Base-by-base conservation (phyloP, 2,888 invertebrate genomes). In the Tolmerus cingulatus region DNA sequence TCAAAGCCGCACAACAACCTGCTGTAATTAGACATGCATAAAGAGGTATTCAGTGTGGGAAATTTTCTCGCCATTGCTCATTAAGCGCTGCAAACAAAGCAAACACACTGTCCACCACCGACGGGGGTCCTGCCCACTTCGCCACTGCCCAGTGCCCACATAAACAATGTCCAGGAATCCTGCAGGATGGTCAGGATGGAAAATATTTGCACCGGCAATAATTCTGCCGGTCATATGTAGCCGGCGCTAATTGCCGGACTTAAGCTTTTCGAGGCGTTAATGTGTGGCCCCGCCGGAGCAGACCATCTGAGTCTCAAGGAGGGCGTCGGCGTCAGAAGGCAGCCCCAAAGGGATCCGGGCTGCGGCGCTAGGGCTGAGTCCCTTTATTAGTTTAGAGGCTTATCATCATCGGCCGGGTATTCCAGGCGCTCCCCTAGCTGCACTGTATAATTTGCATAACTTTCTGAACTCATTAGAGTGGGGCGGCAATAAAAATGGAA, bases 1-100 rank as follows among this genome's bases (percentile, higher is more conserved):
- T 57, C 82, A 82, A 57, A 82, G 82, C 82, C 82, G 34, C 82
- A 66, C 40, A 82, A 82, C 82, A 82, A 82, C 82, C 57, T 82
- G 85, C 85, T 27, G 85, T 85, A 85, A 85, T 85, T 85, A 85
- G 89, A 87, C 89, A 88, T 88, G 88, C 89, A 89, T 89, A 82
- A 82, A 89, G 88, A 89, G 88, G 89, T 89, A 87, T 88, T 89
- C 85, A 88, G 87, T 89, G 89, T 87, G 89, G 89, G 88, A 89
- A 89, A 89, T 89, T 89, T 89, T 89, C 89, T 89, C 89, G 86
- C 89, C 89, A 89, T 89, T 88, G 89, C 89, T 89, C 89, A 89
- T 89, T 89, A 89, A 89, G 88, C 84, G 88, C 89, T 88, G 89
- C 86, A 87, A 74, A 87, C 88, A 88, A 86, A 87, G 89, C 79